phyloP scores from a whole-genome alignment of 1,140 invertebrate species.

The Oncopeltus fasciatus region DNA sequence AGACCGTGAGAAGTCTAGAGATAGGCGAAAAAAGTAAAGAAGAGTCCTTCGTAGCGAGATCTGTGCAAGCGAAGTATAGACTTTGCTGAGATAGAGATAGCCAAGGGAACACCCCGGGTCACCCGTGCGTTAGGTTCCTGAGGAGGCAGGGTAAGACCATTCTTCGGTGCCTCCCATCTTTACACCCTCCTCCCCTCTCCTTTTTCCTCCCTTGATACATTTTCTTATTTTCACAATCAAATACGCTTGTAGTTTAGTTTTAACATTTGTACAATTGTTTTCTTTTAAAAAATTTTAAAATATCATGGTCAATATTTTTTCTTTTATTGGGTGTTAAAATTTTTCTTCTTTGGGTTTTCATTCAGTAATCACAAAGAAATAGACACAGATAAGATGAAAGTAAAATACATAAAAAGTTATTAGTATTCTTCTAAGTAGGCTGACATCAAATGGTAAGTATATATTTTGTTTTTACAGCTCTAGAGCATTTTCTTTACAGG shows the following conservation, averaged over 20 bases:
- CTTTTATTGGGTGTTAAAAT: slow-evolving; percentile 5
- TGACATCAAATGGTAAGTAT: slow-evolving; percentile 15
- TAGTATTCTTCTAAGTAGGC: slow-evolving; percentile 1
- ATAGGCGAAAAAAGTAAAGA: slow-evolving; percentile 11
- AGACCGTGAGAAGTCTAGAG: slow-evolving; percentile 16
- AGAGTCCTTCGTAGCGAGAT: not conserved
- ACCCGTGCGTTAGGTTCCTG: not conserved
- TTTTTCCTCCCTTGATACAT: not conserved
- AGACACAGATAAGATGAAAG: too few relatives aligned
- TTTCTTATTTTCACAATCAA: slow-evolving; percentile 6
- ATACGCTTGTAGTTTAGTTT: slow-evolving; percentile 8
- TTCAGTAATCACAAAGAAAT: too few relatives aligned
- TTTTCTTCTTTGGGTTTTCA: slow-evolving; percentile 8
- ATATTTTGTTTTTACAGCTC: slow-evolving; percentile 9
- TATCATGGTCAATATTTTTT: slow-evolving; percentile 6
- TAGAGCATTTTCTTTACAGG: slow-evolving; percentile 20
- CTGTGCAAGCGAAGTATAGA: not conserved
- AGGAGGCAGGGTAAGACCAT: slow-evolving; percentile 12
- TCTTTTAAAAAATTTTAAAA: not conserved
- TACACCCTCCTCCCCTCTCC: not conserved
- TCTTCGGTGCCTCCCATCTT: not conserved
- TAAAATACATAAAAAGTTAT: not conserved
- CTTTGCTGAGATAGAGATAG: slow-evolving; percentile 10
- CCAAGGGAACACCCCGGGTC: not conserved
- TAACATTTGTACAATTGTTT: not conserved